Percentiles rank a stretch among this genome's conserved stretches.
phyloP scores from a whole-genome alignment of 1,140 invertebrate species.

The Rhynchophorus ferrugineus region DNA sequence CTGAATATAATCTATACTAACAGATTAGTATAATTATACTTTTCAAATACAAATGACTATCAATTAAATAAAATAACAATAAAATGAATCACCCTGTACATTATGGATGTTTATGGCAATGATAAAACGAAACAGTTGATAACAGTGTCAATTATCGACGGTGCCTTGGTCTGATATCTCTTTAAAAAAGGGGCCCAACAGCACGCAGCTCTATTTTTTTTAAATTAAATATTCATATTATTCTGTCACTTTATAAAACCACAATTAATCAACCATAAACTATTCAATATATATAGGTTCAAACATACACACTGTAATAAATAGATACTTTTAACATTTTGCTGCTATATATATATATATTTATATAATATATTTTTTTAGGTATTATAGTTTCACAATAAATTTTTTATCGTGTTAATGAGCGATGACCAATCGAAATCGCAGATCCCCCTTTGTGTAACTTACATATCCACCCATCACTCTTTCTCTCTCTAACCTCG shows the following conservation, averaged over 20 bases:
- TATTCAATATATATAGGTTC: constrained; percentile 28
- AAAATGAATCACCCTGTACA: too few relatives aligned
- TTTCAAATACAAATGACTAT: too few relatives aligned
- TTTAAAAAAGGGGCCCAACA: constrained; percentile 1
- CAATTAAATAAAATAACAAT: too few relatives aligned
- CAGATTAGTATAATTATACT: too few relatives aligned
- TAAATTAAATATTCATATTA: constrained; percentile 21
- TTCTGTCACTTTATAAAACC: constrained; percentile 21
- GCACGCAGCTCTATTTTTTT: constrained; percentile 15
- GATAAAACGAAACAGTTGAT: too few relatives aligned
- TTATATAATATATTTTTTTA: constrained; percentile 21
- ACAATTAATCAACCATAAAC: constrained; percentile 33
- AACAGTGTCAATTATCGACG: not conserved
- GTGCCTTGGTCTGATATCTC: not conserved
- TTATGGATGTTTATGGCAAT: too few relatives aligned
- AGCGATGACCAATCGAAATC: constrained; percentile 38
- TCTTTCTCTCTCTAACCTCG: too few relatives aligned
- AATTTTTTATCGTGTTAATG: constrained; percentile 38
- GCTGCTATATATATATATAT: constrained; percentile 34
- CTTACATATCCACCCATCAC: too few relatives aligned
- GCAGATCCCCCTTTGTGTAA: too few relatives aligned
- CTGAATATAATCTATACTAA: too few relatives aligned
- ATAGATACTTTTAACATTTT: constrained; percentile 39
- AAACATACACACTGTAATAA: constrained; percentile 35
- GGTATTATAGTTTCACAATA: constrained; percentile 27